Evolutionary conservation across 1,140 invertebrate genomes (phyloP).

Genomic region (Ridgeia piscesae): DNA sequence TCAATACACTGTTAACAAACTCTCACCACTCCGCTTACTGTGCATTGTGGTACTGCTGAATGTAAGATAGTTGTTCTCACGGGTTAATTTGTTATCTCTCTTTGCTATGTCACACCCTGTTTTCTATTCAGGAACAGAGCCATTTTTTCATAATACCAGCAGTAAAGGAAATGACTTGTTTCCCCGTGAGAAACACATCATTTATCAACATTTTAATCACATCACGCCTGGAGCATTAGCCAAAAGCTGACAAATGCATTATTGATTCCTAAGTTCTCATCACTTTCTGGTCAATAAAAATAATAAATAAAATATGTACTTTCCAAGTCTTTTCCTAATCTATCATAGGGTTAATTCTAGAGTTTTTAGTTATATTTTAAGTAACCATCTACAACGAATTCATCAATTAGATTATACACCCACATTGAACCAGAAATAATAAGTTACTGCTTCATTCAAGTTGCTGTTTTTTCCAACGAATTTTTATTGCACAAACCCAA

Average conservation of each 20-base stretch:
- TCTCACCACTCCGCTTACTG: too few species aligned
- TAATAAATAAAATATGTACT: background rate
- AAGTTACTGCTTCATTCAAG: background rate
- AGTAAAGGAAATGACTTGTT: background rate
- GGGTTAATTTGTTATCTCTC: background rate
- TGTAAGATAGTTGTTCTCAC: too few species aligned
- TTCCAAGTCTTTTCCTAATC: background rate
- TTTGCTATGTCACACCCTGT: background rate
- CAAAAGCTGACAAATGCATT: background rate
- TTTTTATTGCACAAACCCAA: background rate
- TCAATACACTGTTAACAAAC: too few species aligned
- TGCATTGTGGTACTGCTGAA: too few species aligned
- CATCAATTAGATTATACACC: background rate
- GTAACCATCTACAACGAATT: background rate
- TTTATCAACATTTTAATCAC: background rate
- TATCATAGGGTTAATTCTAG: background rate
- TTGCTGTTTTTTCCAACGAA: background rate
- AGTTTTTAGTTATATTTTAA: too few species aligned
- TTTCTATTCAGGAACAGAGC: background rate
- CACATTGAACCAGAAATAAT: background rate
- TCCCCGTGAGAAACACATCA: background rate
- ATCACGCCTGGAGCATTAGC: background rate
- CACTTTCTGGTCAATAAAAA: background rate
- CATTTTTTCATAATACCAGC: too few species aligned
- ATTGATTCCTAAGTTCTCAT: background rate